Evolutionary conservation across 2,888 invertebrate species (phyloP), one percentile per base, ranked within the genome.

Genomic region (Drosophila engyochracea): DNA sequence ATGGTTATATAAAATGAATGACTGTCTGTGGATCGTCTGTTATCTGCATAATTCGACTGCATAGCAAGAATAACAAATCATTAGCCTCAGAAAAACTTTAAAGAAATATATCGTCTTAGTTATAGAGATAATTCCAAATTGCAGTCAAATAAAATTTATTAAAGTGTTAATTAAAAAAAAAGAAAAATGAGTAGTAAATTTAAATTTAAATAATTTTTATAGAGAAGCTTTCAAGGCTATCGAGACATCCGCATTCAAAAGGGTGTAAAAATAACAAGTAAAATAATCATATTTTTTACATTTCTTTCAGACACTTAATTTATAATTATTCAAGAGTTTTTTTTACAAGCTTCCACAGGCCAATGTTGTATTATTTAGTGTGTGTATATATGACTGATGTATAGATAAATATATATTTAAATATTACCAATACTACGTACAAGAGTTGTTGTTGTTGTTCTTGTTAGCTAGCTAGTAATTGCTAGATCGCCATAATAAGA

Each of bases 391-490:
- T 47, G 25, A 47, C 16, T 47, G 25, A 47, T 47, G 25, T 60
- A 19, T 31, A 30, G 55, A 47, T 49, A 31, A 9, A 66, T 55
- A 19, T 57, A 51, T 31, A 63, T 35, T 4, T 7, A 58, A 55
- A 71, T 62, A 72, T 85, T 84, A 85, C 84, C 87, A 86, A 77
- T 70, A 55, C 87, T 84, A 87, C 87, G 81, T 74, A 84, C 80
- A 84, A 82, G 85, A 82, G 59, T 74, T 84, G 70, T 69, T 78
- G 81, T 76, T 84, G 84, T 78, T 72, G 76, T 70, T 82, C 85
- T 86, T 78, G 87, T 84, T 84, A 76, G 74, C 70, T 74, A 55
- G 62, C 64, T 39, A 57, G 39, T 51, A 60, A n/a, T 79, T 67
- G 74, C 72, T 70, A 75, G 65, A 53, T 68, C 60, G 75, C 68